A percentile compares a stretch with the other conserved stretches of the same genome.
phyloP scores from a whole-genome alignment of 2,797 vertebrate genomes.

The Neopelma chrysocephalum region DNA sequence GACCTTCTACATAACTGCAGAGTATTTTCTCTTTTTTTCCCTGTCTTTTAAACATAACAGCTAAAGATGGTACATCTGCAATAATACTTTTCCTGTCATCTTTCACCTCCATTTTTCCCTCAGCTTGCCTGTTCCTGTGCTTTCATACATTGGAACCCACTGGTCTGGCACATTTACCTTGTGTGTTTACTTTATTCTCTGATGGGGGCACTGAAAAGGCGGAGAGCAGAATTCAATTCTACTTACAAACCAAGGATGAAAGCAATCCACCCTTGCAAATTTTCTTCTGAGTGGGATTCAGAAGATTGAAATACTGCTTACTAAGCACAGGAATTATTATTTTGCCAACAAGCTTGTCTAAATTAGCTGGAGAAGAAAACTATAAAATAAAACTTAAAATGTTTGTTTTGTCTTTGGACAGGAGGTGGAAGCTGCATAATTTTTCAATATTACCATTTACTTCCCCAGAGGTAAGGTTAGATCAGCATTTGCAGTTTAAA shows the following conservation, averaged over 20 bases:
- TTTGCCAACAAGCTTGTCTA: neutral
- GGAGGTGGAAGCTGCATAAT: neutral
- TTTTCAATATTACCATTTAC: constrained; percentile 25
- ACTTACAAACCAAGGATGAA: neutral
- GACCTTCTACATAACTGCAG: neutral
- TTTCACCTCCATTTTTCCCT: neutral
- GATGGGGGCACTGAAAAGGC: neutral
- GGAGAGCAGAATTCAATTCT: neutral
- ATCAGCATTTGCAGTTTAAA: constrained; percentile 22
- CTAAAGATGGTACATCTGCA: neutral
- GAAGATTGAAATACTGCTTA: neutral
- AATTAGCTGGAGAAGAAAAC: neutral
- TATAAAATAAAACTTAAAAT: constrained; percentile 1
- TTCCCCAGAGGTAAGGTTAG: constrained; percentile 19
- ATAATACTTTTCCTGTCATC: neutral
- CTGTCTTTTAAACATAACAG: neutral
- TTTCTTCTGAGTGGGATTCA: neutral
- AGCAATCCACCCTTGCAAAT: neutral
- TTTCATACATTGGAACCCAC: neutral
- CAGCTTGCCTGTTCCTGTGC: neutral
- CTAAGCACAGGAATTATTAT: neutral
- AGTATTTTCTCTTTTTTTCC: neutral
- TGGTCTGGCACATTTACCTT: neutral
- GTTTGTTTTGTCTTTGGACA: constrained; percentile 15
- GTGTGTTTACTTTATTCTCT: neutral